A percentile compares a stretch with the other conserved stretches of the same genome.
Conservation (phyloP, 2,797 vertebrate genomes). For the Streptopelia turtur region DNA sequence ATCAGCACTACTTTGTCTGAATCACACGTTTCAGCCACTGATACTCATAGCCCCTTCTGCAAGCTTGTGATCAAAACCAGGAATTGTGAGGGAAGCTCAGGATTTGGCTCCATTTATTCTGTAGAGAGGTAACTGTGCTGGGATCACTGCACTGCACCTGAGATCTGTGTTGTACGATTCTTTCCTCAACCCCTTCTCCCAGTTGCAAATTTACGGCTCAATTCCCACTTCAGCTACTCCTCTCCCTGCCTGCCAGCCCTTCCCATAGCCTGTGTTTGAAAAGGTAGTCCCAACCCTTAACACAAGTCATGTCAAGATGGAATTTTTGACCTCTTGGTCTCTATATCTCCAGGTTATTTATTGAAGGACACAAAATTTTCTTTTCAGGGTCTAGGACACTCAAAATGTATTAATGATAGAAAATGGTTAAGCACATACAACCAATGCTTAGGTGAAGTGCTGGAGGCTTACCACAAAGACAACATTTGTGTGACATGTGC, state of each 20-base stretch:
- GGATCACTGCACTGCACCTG: neutral
- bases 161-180: accelerated
- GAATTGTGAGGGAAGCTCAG: neutral
- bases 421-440: neutral
- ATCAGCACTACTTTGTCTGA: neutral
- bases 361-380: neutral
- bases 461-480: conserved; percentile 24
- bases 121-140: accelerated
- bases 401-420: neutral
- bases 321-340: neutral
- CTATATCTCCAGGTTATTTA: neutral
- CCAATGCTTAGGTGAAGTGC: neutral
- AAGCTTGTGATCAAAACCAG: neutral
- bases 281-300: neutral
- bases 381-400: neutral
- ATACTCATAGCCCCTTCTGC: accelerated
- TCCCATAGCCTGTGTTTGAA: neutral
- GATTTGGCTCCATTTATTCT: neutral
- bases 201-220: neutral
- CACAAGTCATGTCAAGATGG: neutral
- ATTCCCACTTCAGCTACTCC: neutral
- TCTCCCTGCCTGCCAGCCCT: neutral
- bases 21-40: accelerated
- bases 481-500: neutral
- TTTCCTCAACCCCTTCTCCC: neutral